These are phyloP conservation scores for Operophtera brumata DNA, from an alignment of 2,888 invertebrate genomes.

Conservation along the genomic window DNA sequence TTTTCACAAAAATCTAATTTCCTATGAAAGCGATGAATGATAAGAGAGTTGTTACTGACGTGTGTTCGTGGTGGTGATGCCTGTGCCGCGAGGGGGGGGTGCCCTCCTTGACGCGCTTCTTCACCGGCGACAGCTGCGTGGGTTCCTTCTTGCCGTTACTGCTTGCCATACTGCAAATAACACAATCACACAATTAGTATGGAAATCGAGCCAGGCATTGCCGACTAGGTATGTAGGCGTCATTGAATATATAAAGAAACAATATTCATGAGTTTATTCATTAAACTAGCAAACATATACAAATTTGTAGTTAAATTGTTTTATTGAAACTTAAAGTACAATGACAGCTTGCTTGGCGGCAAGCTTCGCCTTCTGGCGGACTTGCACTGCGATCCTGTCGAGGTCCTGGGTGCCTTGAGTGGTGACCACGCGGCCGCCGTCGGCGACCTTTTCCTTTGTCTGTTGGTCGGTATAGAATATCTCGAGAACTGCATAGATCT, in stretches of 20 bases:
- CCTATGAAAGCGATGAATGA: no score
- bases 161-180: constrained; percentile 64
- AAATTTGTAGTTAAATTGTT: no score
- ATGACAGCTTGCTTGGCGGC: constrained; percentile 79
- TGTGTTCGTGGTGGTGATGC: constrained; percentile 64
- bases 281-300: no score
- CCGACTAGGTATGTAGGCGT: no score
- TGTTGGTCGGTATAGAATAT: no score
- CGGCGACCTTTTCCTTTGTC: constrained; percentile 94
- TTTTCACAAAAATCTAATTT: no score
- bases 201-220: no score
- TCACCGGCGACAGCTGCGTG: constrained; percentile 96
- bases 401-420: constrained; percentile 96
- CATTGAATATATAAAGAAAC: no score
- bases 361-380: constrained; percentile 85
- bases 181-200: background rate
- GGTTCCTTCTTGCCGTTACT: constrained; percentile 88
- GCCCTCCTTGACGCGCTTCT: constrained; percentile 97
- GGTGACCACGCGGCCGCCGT: constrained; percentile 94
- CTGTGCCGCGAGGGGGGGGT: constrained; percentile 87
- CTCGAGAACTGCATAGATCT: no score
- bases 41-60: constrained; percentile 50
- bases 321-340: constrained; percentile 72
- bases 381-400: constrained; percentile 98
- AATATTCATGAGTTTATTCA: no score